These are phyloP conservation scores for Triplophysa yarkandensis DNA, from an alignment of 2,797 vertebrate species.

Conservation along the genomic window DNA sequence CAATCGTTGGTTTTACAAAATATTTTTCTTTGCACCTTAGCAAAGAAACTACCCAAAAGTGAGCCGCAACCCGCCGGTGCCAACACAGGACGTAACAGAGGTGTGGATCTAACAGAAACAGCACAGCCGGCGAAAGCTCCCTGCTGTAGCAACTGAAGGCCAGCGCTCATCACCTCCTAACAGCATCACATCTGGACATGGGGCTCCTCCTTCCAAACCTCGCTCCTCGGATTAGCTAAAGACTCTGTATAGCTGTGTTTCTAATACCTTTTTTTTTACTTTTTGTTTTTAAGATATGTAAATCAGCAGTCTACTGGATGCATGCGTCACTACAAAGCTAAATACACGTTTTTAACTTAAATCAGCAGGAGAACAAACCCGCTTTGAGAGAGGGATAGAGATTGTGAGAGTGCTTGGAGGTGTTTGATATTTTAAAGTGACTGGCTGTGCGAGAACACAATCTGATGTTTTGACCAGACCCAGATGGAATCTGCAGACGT, in stretches of 20 bases:
- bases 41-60: conserved; percentile 97
- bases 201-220: conserved; percentile 75
- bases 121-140: conserved; percentile 89
- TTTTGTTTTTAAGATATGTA: conserved; percentile 77
- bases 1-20: neutral
- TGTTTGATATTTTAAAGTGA: neutral
- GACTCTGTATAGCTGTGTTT: conserved; percentile 93
- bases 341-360: conserved; percentile 70
- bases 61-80: conserved; percentile 87
- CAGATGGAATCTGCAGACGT: neutral
- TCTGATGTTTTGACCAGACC: neutral
- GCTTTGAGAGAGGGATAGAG: conserved; percentile 36
- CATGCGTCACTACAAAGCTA: conserved; percentile 91
- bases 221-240: conserved; percentile 86
- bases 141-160: conserved; percentile 94
- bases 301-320: conserved; percentile 81
- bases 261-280: conserved; percentile 84
- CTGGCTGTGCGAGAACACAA: neutral
- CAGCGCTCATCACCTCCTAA: conserved; percentile 71
- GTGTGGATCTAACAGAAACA: conserved; percentile 95
- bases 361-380: conserved; percentile 65
- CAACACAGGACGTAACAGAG: conserved; percentile 85
- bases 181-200: conserved; percentile 83
- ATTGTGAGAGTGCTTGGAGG: conserved; percentile 7
- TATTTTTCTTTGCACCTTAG: conserved; percentile 65